Evolutionary conservation across 2,113 vertebrate genomes (phyloP), one percentile per base, ranked within the genome.

Genomic region (Embiotoca jacksoni): DNA sequence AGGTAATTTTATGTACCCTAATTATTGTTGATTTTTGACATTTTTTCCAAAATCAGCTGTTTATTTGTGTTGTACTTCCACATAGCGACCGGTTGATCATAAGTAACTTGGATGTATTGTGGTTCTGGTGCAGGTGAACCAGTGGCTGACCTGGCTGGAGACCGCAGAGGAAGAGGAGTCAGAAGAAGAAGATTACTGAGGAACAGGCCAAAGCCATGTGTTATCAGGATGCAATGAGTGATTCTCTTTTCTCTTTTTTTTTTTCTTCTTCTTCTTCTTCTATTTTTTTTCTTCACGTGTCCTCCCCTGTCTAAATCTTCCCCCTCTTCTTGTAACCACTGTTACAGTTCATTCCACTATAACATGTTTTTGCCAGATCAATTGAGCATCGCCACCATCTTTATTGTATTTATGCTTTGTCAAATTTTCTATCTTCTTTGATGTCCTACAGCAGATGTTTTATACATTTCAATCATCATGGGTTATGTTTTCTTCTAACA

Each of bases 101-200:
- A 23, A 30, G 15, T 65, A 15, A 41, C 6, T 58, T 41, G 37
- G 5, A 2, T 13, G 16, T 56, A 0, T 6, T 80, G 32, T 64
- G 16, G 55, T 59, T 15, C 1, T 55, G 11, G 92, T 96, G 89
- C 96, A 99, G 95, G 97, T 96, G 93, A 97, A 99, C 92, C 98
- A 95, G 97, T 96, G 96, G 98, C 94, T 99, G 91, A 99, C 98
- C 90, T 99, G 98, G 98, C 95, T 99, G 95, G 98, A 99, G 93
- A 99, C 98, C 2, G 98, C 98, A 91, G 98, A 99, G 89, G 97
- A 99, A 79, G 98, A 99, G 88, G 98, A 99, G 94, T 99, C 98
- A 0, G 98, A 99, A 88, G 98, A 98, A 85, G 98, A 99, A 92
- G 97, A 96, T 91, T 98, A 98, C 92, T 98, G 95, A 98, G 52